Evolutionary conservation across 2,888 invertebrate genomes (phyloP), one percentile per base, ranked within the genome.

Genomic region (Melinaea marsaeus): DNA sequence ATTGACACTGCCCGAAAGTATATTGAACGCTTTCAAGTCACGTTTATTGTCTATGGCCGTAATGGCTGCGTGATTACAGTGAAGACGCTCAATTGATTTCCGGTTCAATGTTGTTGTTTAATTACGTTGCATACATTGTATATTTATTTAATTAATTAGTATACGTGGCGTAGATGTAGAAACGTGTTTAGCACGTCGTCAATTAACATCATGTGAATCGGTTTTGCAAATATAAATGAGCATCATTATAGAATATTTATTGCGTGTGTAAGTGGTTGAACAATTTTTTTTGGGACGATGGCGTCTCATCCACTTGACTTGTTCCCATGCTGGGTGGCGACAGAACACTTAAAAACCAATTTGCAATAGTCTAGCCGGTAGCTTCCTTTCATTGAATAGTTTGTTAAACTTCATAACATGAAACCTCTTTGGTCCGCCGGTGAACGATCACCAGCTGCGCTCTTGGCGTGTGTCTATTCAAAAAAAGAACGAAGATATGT

Each of bases 321-420:
- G 77, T 87, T 87, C 87, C 86, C 87, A 87, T 85, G 80, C 86
- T 86, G 90, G 90, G 90, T 90, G 90, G 90, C 90, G 90, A 88
- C 90, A 85, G 78, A 81, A 79, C 86, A 88, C 88, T 89, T 79
- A 80, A 79, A 81, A 79, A 76, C 75, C 86, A 87, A 88, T 89
- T 88, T 87, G 89, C 90, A 88, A 83, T 73, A 77, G 89, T 89
- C 88, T 88, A 86, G 87, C 80, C 87, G 73, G 69, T 75, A 70
- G 80, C 77, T 88, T 88, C 86, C 86, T 84, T 79, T 72, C 67
- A 67, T 71, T 70, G 70, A 70, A 66, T 63, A 66, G 70, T 71
- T 74, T 75, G 75, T 76, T 76, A 72, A 55, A 76, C 74, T 77
- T 69, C 62, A 32, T 59, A 56, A 63, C 63, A 59, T 73, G 73